Percentiles rank a stretch among this genome's conserved stretches.
phyloP scores from a whole-genome alignment of 1,140 invertebrate species.

The Heliconius melpomene region DNA sequence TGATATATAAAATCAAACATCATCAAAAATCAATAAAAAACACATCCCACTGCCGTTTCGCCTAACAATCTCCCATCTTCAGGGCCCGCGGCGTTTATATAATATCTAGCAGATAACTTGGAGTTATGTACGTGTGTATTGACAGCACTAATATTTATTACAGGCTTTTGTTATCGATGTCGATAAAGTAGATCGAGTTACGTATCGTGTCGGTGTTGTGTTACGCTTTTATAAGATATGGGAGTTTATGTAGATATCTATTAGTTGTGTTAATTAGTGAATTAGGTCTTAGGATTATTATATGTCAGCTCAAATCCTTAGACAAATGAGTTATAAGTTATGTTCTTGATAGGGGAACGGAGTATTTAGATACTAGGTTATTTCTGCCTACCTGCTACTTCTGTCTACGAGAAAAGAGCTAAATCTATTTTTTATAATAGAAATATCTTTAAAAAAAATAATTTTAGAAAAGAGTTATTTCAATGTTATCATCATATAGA shows the following conservation, averaged over 20 bases:
- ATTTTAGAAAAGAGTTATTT: too few relatives aligned
- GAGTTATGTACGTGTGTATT: constrained; percentile 71
- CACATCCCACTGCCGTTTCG: constrained; percentile 28
- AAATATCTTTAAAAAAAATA: too few relatives aligned
- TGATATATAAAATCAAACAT: background rate
- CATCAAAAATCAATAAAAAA: constrained; percentile 3
- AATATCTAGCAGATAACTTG: constrained; percentile 76
- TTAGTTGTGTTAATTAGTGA: background rate
- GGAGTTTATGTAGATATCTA: background rate
- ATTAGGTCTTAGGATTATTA: background rate
- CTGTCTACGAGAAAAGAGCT: too few relatives aligned
- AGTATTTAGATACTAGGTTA: too few relatives aligned
- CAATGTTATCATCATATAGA: too few relatives aligned
- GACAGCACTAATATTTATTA: constrained; percentile 78
- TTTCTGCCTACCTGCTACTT: too few relatives aligned
- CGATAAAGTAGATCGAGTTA: constrained; percentile 20
- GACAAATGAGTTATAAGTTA: too few relatives aligned
- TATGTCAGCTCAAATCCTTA: too few relatives aligned
- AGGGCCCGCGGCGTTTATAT: constrained; percentile 72
- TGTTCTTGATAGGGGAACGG: too few relatives aligned
- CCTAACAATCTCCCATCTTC: constrained; percentile 51
- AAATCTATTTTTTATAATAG: too few relatives aligned
- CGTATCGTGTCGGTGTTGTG: background rate
- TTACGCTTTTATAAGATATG: constrained; percentile 4
- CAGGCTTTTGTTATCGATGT: constrained; percentile 66